These are phyloP conservation scores for Corbicula japonica DNA, from an alignment of 2,888 invertebrate species.

Conservation along the genomic window DNA sequence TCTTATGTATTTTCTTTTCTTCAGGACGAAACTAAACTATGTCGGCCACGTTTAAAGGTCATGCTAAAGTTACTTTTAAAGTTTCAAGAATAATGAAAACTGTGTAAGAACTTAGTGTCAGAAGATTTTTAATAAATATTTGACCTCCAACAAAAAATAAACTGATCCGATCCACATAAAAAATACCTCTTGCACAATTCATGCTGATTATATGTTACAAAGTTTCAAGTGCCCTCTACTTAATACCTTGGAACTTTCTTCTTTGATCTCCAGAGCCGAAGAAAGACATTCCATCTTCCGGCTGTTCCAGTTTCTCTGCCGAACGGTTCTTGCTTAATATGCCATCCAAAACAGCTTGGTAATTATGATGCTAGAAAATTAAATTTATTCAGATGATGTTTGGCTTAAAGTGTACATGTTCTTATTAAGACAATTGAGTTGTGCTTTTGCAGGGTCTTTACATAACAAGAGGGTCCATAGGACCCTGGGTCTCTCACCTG, in stretches of 20 bases:
- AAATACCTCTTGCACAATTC: neutral
- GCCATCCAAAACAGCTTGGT: constrained; percentile 67
- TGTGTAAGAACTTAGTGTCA: no score
- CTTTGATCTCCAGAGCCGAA: neutral
- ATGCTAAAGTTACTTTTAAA: no score
- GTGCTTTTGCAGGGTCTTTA: no score
- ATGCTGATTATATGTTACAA: neutral
- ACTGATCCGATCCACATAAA: neutral
- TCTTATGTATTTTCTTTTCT: no score
- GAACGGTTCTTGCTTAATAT: constrained; percentile 47
- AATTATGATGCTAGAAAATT: constrained; percentile 60
- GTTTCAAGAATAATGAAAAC: no score
- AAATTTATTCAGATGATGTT: no score
- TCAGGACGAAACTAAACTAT: no score
- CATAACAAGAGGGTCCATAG: no score
- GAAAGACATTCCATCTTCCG: no score
- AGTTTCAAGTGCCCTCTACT: neutral
- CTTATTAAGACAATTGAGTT: neutral
- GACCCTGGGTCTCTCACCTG: no score
- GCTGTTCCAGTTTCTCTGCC: constrained; percentile 9
- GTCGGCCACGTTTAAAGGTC: no score
- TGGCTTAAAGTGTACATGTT: no score
- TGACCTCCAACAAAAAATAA: neutral
- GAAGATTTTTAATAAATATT: neutral
- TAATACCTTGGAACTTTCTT: neutral